Percentiles rank a stretch among this genome's conserved stretches.
These are phyloP conservation scores for Xiphophorus maculatus DNA, from an alignment of 2,113 vertebrate species.

Conservation along the genomic window DNA sequence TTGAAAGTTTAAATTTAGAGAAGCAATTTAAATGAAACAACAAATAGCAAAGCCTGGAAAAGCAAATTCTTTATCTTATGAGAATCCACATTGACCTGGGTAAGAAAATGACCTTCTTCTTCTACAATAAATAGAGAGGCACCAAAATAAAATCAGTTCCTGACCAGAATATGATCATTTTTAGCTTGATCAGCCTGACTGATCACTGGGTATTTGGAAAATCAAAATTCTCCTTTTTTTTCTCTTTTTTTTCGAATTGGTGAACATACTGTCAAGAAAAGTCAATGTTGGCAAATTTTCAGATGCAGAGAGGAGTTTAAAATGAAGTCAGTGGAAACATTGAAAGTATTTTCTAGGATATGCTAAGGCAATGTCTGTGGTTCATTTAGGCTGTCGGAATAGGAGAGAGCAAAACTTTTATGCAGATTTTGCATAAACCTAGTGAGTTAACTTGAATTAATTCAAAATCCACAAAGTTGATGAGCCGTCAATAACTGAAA, in stretches of 20 bases:
- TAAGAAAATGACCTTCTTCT: slow-evolving; percentile 40
- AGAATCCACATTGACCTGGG: slow-evolving; percentile 45
- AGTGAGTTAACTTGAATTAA: no score
- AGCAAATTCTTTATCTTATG: slow-evolving; percentile 65
- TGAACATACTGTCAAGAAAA: neutral
- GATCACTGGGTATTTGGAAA: neutral
- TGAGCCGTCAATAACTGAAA: no score
- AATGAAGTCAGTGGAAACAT: neutral
- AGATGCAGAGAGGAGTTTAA: neutral
- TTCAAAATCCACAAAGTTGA: no score
- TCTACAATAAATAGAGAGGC: slow-evolving; percentile 17
- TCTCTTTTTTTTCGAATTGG: neutral
- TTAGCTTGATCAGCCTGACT: neutral
- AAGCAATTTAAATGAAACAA: slow-evolving; percentile 74
- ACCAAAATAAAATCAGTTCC: neutral
- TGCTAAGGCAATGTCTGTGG: no score
- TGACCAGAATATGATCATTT: neutral
- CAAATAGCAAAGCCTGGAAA: slow-evolving; percentile 73
- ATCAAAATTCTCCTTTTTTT: neutral
- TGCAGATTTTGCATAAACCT: no score
- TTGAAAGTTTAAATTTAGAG: slow-evolving; percentile 81
- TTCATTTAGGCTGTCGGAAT: no score
- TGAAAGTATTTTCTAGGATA: no score
- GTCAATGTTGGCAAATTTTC: no score
- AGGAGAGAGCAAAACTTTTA: no score